Evolutionary conservation across 30 jellyfish, hydroid and myxozoan genomes (phyloP), one percentile per base, ranked within the genome.

Genomic region (Catostylus mosaicus): DNA sequence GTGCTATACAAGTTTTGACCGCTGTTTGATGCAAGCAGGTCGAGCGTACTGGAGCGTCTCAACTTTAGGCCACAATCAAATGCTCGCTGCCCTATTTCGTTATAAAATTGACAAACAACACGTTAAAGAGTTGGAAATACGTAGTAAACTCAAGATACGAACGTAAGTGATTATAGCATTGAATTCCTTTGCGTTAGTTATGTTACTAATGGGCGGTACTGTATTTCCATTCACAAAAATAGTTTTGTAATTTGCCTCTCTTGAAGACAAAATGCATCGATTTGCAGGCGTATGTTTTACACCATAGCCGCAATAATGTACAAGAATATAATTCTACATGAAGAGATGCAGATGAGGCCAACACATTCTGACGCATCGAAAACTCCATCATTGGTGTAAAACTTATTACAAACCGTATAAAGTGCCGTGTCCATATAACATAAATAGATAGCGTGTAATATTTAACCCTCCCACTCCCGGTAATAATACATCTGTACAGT

Each of bases 21-120:
- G 22, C 65, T 40, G 47, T 69, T 69, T 36, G 68, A 59, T n/a
- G 84, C 86, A 60, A 19, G 43, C 29, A 10, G 92, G 72, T 70
- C 92, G 69, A 67, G 92, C 84, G 92, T 69, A 30, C 46, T 67
- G n/a, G 69, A 56, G 43, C 86, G 36, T 82, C 33, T 82, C 86
- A 82, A 36, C 75, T 68, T 68, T 33, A 62, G 52, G 67, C 74
- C 85, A 52, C 50, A 47, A 52, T 30, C 40, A 40, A 30, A 35
- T n/a, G 19, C 80, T 30, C 20, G 18, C 34, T 68, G 20, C 26
- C 45, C 64, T 26, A 68, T 19, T 68, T 34, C 34, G 36, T 68
- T 68, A 68, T 27, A 68, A 33, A 68, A 30, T 35, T 45, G 61
- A 68, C 56, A 68, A 68, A 68, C 57, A 68, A 68, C 32, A 33